A percentile compares a stretch with the other conserved stretches of the same genome.
phyloP scores from a whole-genome alignment of 2,888 invertebrate genomes.

The Camptogramma bilineatum region DNA sequence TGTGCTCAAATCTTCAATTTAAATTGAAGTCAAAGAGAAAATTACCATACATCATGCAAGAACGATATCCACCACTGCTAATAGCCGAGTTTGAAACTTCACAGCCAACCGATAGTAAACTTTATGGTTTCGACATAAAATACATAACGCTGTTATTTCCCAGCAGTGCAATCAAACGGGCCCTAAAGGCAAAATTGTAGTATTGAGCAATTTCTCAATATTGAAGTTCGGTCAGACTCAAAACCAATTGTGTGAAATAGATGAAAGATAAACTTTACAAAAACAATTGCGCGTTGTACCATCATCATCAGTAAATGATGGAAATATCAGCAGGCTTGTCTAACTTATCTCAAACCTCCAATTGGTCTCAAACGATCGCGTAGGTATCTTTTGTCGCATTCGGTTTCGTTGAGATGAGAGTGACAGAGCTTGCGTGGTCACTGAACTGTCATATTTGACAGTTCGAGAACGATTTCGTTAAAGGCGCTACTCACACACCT shows the following conservation, averaged over 20 bases:
- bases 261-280: not conserved
- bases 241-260: not conserved
- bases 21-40: constrained; percentile 9
- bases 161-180: constrained; percentile 39
- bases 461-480: too few species aligned
- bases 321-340: too few species aligned
- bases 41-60: constrained; percentile 13
- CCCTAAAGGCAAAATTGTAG: constrained; percentile 36
- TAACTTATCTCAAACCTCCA: too few species aligned
- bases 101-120: constrained; percentile 18
- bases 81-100: constrained; percentile 13
- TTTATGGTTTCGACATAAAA: constrained; percentile 23
- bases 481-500: too few species aligned
- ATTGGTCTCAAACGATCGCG: too few species aligned
- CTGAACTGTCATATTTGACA: too few species aligned
- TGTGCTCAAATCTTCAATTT: constrained; percentile 7
- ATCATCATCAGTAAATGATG: too few species aligned
- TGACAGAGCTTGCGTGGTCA: too few species aligned
- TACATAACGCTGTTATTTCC: constrained; percentile 31
- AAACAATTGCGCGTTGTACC: not conserved
- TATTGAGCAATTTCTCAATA: constrained; percentile 39
- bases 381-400: too few species aligned
- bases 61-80: constrained; percentile 7
- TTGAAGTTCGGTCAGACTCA: constrained; percentile 20
- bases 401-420: too few species aligned